A percentile compares a stretch with the other conserved stretches of the same genome.
Evolutionary conservation across 92 coral and sea anemone genomes (phyloP).

Genomic region (Bergia puertoricense): DNA sequence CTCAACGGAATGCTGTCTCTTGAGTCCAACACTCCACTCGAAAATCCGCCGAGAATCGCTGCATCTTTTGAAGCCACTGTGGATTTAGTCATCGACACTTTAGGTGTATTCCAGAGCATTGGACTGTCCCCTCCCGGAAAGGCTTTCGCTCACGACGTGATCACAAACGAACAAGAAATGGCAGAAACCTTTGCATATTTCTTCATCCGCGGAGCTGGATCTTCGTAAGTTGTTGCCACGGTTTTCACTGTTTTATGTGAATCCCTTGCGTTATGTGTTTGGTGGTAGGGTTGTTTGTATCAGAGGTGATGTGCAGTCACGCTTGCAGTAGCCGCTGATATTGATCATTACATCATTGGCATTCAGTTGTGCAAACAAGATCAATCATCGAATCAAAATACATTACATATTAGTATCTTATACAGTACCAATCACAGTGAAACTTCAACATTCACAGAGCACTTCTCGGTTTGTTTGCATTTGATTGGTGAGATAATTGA

Average conservation of each 20-base stretch:
- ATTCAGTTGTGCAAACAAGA: no score
- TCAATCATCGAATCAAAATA: no score
- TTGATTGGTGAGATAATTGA: no score
- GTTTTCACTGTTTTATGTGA: neutral
- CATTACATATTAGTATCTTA: no score
- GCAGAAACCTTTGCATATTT: constrained; percentile 91
- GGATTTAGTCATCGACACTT: constrained; percentile 65
- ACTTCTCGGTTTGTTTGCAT: no score
- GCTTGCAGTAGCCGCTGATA: no score
- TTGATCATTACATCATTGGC: no score
- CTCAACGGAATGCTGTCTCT: constrained; percentile 68
- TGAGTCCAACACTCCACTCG: constrained; percentile 61
- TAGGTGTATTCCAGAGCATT: constrained; percentile 69
- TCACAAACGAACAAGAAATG: constrained; percentile 68
- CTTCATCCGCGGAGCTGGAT: constrained; percentile 86
- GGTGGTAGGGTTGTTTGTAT: no score
- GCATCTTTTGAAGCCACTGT: constrained; percentile 75
- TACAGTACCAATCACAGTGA: no score
- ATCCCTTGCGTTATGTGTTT: neutral
- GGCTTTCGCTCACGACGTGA: constrained; percentile 75
- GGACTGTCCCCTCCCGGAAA: constrained; percentile 70
- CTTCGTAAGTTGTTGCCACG: constrained; percentile 64
- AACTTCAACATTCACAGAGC: no score
- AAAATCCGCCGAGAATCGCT: constrained; percentile 65
- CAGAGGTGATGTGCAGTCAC: no score